These are phyloP conservation scores for Diacarnus erythraeanus DNA, from an alignment of 37 sponge, comb jelly and placozoan genomes.

Conservation along the genomic window DNA sequence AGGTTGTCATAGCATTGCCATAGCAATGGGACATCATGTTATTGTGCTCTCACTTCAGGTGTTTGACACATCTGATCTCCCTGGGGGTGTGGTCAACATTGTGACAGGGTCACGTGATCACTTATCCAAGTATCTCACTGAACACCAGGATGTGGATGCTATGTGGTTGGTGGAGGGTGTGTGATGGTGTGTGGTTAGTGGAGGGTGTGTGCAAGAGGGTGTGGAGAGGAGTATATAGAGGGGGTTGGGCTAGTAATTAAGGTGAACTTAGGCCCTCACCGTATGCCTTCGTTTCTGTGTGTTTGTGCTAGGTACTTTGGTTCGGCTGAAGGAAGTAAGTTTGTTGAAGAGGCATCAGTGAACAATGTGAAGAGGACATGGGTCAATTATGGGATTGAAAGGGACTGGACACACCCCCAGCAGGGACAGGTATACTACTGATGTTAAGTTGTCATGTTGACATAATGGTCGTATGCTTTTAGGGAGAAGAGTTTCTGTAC, in stretches of 20 bases:
- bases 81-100: conserved; percentile 99
- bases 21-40: not conserved
- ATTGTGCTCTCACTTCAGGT: conserved; percentile 56
- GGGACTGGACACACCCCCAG: conserved; percentile 77
- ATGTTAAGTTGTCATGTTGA: not conserved
- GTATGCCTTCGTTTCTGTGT: not conserved
- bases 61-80: conserved; percentile 97
- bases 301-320: conserved; percentile 90
- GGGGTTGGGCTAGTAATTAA: not conserved
- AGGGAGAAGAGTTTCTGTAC: conserved; percentile 84
- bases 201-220: not conserved
- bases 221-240: not conserved
- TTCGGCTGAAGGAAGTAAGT: conserved; percentile 88
- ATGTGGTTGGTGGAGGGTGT: conserved; percentile 64
- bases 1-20: not conserved
- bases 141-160: conserved; percentile 90
- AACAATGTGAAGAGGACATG: conserved; percentile 95
- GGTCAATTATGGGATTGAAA: conserved; percentile 85
- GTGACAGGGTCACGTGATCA: conserved; percentile 90
- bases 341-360: conserved; percentile 76
- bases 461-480: no score
- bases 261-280: no score
- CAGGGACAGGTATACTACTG: conserved; percentile 78
- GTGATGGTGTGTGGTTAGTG: not conserved
- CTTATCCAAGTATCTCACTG: conserved; percentile 87